Percentiles rank a stretch among this genome's conserved stretches.
Conservation (phyloP, 1,140 invertebrate genomes). For the Pseudomyrmex cubaensis region DNA sequence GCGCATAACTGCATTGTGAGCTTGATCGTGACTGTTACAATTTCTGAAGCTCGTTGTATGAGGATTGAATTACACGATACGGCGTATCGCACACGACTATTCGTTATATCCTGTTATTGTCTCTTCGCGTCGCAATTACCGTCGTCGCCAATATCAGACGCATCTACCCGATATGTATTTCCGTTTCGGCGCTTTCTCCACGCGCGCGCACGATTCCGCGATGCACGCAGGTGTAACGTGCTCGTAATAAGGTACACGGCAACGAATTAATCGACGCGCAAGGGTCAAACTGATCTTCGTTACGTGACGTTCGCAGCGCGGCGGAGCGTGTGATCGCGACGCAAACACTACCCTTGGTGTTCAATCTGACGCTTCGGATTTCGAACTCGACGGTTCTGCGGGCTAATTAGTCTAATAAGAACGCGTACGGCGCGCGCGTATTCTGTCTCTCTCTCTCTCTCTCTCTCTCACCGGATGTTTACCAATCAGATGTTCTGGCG, state of each 20-base stretch:
- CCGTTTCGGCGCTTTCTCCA: constrained; percentile 44
- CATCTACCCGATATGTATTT: constrained; percentile 22
- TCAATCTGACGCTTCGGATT: constrained; percentile 44
- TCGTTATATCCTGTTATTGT: constrained; percentile 31
- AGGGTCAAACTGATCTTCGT: constrained; percentile 61
- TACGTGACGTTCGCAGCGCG: constrained; percentile 33
- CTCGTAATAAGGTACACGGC: constrained; percentile 51
- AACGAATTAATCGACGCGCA: constrained; percentile 58
- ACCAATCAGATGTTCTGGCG: constrained; percentile 63
- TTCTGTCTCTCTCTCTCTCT: constrained; percentile 5
- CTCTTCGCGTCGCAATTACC: constrained; percentile 36
- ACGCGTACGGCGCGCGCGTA: constrained; percentile 41
- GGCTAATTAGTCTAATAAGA: constrained; percentile 70
- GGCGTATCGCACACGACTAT: constrained; percentile 3
- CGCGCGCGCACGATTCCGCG: background rate
- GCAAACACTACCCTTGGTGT: constrained; percentile 51
- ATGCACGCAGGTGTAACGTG: constrained; percentile 15
- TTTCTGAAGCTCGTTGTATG: constrained; percentile 19
- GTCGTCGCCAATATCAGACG: background rate
- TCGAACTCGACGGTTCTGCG: constrained; percentile 23
- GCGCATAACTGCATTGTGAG: background rate
- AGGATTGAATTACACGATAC: constrained; percentile 29
- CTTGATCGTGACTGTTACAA: constrained; percentile 12
- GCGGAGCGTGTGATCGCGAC: constrained; percentile 48
- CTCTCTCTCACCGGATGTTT: constrained; percentile 34